A percentile compares a stretch with the other conserved stretches of the same genome.
phyloP scores from a whole-genome alignment of 2,113 vertebrate species.

The Bos indicus region DNA sequence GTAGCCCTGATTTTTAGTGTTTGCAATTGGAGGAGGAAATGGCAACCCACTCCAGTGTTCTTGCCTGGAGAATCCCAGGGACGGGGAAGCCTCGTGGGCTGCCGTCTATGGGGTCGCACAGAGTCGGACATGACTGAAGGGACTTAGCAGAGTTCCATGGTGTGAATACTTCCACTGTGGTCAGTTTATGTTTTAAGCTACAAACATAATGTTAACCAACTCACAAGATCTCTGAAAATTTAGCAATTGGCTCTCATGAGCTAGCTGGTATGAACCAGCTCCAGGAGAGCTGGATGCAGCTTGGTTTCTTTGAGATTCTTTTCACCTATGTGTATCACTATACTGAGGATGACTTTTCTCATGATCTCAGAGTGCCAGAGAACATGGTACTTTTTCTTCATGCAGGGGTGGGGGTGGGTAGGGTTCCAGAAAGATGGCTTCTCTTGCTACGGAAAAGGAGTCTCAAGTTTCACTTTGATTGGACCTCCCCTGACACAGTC shows the following conservation, averaged over 20 bases:
- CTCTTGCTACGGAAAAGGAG: background rate
- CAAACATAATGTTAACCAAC: background rate
- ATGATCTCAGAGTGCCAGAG: background rate
- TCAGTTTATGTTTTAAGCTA: background rate
- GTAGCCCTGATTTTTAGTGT: background rate
- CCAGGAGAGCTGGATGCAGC: too few species aligned
- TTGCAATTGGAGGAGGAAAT: background rate
- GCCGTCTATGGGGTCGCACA: too few species aligned
- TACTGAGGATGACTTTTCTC: background rate
- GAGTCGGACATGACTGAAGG: too few species aligned
- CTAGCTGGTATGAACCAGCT: background rate
- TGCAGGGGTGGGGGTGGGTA: background rate
- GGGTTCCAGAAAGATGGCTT: background rate
- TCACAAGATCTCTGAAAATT: background rate
- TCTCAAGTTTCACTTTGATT: background rate
- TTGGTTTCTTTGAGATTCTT: background rate
- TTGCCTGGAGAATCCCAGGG: too few species aligned
- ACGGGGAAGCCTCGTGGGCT: too few species aligned
- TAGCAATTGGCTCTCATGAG: background rate
- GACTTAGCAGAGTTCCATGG: background rate
- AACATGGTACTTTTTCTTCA: background rate
- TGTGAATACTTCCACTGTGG: background rate
- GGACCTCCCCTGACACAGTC: background rate
- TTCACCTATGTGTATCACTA: background rate
- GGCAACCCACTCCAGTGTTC: too few species aligned